Evolutionary conservation across 1,140 invertebrate species (phyloP), one percentile per base, ranked within the genome.

Genomic region (Drosophila ogumai): DNA sequence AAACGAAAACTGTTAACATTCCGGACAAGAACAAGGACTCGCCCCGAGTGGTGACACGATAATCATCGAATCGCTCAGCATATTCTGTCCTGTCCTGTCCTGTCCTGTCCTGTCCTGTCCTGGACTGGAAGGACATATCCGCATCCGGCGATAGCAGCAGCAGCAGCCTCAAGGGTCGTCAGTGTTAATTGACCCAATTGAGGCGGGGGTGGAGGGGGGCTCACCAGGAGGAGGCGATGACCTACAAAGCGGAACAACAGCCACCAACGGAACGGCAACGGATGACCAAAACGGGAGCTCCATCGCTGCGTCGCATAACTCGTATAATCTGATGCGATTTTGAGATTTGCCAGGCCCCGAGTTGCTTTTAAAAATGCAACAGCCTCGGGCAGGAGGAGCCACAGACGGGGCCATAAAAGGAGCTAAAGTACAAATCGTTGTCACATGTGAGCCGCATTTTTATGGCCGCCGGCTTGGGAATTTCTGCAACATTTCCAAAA

Each of bases 361-460:
- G 66, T 52, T 12, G 66, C 58, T 65, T 65, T 79, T 72, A 60
- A 73, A 79, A 59, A 79, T 79, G 80, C 77, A 87, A 50, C 77
- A 63, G 40, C 31, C 36, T 28, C 28, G 3, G 56, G 56, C 40
- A 17, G 47, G 19, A 65, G 43, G 19, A 36, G 36, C 3, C 47
- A 49, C 67, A 43, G 66, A 44, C 25, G 58, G 52, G 56, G 66
- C 90, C 91, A 90, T 92, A 92, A 92, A 92, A 86, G 91, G 91
- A 91, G 87, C 84, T 72, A 86, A 88, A 91, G 90, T 92, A 92
- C 91, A 92, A 92, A 92, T 92, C 91, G 91, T 92, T 92, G 91
- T 92, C 91, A 92, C 91, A 92, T 92, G 91, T 92, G 91, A 91
- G 91, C 78, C 86, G 91, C 91, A 92, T 92, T 92, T 92, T 92